Percentiles rank a stretch among this genome's conserved stretches.
Evolutionary conservation across 2,113 vertebrate species (phyloP).

Genomic region (Neotragus pygmaeus): DNA sequence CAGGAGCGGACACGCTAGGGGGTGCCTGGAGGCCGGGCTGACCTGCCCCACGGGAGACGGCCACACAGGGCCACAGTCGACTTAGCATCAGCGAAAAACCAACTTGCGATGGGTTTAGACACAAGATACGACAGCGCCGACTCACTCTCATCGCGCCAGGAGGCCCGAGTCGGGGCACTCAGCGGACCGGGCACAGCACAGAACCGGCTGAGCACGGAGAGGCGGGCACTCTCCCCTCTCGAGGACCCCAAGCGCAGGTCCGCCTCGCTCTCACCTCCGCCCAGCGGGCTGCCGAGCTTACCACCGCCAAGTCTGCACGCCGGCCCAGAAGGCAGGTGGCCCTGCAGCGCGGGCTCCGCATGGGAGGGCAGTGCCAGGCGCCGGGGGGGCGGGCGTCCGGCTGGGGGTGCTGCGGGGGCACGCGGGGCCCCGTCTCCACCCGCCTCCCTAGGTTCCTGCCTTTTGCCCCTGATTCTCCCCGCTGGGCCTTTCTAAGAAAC

Average conservation of each 20-base stretch:
- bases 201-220: rapidly evolving
- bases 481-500: not conserved
- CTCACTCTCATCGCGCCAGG: not conserved
- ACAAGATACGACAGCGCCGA: not conserved
- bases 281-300: not conserved
- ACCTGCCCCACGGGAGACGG: not conserved
- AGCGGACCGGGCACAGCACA: not conserved
- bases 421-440: rapidly evolving
- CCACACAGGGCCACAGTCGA: not conserved
- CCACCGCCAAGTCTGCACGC: not conserved
- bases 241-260: not conserved
- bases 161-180: not conserved
- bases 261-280: not conserved
- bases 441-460: not conserved
- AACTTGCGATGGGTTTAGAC: not conserved
- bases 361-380: not conserved
- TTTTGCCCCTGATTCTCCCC: not conserved
- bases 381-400: not conserved
- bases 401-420: rapidly evolving
- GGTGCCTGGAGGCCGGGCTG: not conserved
- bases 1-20: not conserved
- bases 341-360: not conserved
- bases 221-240: not conserved
- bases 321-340: not conserved
- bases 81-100: not conserved